A percentile compares a stretch with the other conserved stretches of the same genome.
phyloP scores from a whole-genome alignment of 2,797 vertebrate species.

The Pangasius larnaudii region DNA sequence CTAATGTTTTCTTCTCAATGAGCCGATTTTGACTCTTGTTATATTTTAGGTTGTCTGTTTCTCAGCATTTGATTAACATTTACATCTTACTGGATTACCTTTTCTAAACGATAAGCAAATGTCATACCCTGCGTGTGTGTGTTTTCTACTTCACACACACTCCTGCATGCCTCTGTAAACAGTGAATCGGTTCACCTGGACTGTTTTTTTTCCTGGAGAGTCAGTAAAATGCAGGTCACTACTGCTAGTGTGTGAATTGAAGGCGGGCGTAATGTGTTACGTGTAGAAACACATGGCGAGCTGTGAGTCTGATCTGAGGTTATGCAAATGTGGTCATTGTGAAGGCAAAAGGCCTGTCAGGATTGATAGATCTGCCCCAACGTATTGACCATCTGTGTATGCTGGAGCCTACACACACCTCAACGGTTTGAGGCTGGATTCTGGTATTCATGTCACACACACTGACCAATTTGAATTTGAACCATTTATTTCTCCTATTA shows the following conservation, averaged over 20 bases:
- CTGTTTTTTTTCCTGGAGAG: neutral
- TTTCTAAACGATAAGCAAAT: slow-evolving; percentile 1
- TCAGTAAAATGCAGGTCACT: neutral
- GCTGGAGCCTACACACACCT: slow-evolving; percentile 22
- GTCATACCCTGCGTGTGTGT: neutral
- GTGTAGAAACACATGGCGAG: slow-evolving; percentile 61
- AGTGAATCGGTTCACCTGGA: slow-evolving; percentile 11
- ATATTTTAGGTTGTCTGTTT: slow-evolving; percentile 13
- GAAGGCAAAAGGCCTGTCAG: slow-evolving; percentile 62
- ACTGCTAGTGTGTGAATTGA: slow-evolving; percentile 17
- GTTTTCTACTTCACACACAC: neutral
- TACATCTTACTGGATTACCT: neutral
- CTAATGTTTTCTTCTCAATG: neutral
- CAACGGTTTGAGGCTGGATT: neutral
- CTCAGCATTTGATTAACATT: slow-evolving; percentile 10
- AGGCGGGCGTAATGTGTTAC: slow-evolving; percentile 48
- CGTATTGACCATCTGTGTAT: slow-evolving; percentile 63
- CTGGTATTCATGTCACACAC: neutral
- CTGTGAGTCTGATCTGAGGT: slow-evolving; percentile 53
- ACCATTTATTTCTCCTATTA: neutral
- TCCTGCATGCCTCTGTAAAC: neutral
- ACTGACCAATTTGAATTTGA: neutral
- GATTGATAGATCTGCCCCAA: slow-evolving; percentile 70
- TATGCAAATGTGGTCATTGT: slow-evolving; percentile 61
- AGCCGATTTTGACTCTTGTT: neutral